These are phyloP conservation scores for Cryptotermes secundus DNA, from an alignment of 1,140 invertebrate species.

Conservation along the genomic window DNA sequence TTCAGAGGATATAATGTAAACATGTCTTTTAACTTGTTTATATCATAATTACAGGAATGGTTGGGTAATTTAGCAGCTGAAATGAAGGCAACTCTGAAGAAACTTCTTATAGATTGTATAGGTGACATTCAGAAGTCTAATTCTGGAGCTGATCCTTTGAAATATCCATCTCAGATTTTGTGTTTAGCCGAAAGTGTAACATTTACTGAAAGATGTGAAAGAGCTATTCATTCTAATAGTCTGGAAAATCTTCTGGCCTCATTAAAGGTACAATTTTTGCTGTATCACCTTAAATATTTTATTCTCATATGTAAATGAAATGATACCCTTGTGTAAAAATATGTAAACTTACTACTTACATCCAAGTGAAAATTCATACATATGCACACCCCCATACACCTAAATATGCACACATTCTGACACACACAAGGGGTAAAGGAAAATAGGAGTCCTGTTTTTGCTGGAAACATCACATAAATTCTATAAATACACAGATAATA, in stretches of 20 bases:
- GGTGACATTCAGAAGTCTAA: conserved; percentile 50
- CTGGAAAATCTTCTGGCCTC: conserved; percentile 55
- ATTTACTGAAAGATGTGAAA: conserved; percentile 82
- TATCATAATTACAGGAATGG: conserved; percentile 64
- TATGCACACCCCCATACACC: no score
- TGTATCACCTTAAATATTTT: not conserved
- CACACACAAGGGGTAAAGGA: no score
- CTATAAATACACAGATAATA: no score
- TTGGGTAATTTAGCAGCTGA: conserved; percentile 74
- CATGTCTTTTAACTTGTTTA: not conserved
- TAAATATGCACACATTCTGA: not conserved
- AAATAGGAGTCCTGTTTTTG: no score
- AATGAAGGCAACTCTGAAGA: conserved; percentile 77
- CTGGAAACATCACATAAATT: no score
- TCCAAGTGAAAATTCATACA: not conserved
- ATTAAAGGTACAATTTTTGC: conserved; percentile 43
- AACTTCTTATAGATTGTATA: conserved; percentile 69
- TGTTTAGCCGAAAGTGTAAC: conserved; percentile 67
- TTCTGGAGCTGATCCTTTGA: conserved; percentile 66
- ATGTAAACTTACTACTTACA: not conserved
- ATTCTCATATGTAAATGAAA: not conserved
- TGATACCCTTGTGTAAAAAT: not conserved
- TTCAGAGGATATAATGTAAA: no score
- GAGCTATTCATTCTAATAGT: conserved; percentile 67
- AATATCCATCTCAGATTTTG: conserved; percentile 85